Evolutionary conservation across 2,888 invertebrate species (phyloP).

Genomic region (Steinernema hermaphroditum): DNA sequence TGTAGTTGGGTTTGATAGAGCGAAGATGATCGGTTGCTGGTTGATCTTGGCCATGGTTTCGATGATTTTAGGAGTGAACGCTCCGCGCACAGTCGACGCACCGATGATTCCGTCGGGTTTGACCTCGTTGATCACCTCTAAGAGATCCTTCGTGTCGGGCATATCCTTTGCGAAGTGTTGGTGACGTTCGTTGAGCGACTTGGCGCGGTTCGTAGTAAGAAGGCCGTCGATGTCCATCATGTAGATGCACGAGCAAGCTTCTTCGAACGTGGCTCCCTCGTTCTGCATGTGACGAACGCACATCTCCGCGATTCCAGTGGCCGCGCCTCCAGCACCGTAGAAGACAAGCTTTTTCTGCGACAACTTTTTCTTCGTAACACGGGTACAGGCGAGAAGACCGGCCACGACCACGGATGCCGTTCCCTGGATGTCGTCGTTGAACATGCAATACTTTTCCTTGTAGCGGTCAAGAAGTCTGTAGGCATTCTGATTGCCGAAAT

Average conservation of each 20-base stretch:
- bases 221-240: slow-evolving; percentile 94
- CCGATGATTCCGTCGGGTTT: slow-evolving; percentile 69
- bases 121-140: slow-evolving; percentile 72
- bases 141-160: slow-evolving; percentile 77
- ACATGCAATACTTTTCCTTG: slow-evolving; percentile 84
- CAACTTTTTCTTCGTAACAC: slow-evolving; percentile 80
- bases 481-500: slow-evolving; percentile 95
- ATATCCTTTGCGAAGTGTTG: slow-evolving; percentile 79
- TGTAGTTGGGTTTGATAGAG: slow-evolving; percentile 93
- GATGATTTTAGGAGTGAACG: slow-evolving; percentile 85
- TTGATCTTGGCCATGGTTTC: slow-evolving; percentile 82
- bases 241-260: slow-evolving; percentile 83
- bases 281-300: slow-evolving; percentile 88
- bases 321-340: slow-evolving; percentile 95
- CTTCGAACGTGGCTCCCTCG: slow-evolving; percentile 78
- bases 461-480: slow-evolving; percentile 89
- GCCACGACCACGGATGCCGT: slow-evolving; percentile 94
- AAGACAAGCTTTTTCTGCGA: slow-evolving; percentile 86
- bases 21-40: slow-evolving; percentile 87
- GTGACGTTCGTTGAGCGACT: slow-evolving; percentile 70
- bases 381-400: slow-evolving; percentile 83
- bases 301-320: slow-evolving; percentile 88
- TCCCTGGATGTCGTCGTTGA: slow-evolving; percentile 99
- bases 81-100: slow-evolving; percentile 87
- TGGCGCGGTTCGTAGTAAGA: slow-evolving; percentile 75